Conservation (phyloP, 2,888 invertebrate species). For the Lobophora halterata region DNA sequence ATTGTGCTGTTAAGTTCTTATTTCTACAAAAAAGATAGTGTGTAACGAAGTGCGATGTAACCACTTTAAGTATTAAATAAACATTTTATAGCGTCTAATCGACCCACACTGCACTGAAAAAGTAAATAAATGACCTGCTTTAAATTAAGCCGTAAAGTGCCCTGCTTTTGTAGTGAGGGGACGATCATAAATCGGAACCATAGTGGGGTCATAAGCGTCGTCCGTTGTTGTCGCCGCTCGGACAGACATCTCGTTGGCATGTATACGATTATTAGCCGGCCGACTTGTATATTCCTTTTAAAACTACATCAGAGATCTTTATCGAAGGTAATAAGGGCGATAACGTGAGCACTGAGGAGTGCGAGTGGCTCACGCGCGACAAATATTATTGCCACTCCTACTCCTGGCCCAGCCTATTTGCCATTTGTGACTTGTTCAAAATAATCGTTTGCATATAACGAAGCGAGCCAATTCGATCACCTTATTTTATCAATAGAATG, state of each 20-base stretch:
- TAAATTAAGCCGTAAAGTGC: slow-evolving; percentile 73
- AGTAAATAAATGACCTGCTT: slow-evolving; percentile 50
- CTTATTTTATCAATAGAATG: slow-evolving; percentile 51
- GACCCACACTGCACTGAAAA: slow-evolving; percentile 27
- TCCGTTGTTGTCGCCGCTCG: slow-evolving; percentile 48
- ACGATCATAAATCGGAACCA: slow-evolving; percentile 64
- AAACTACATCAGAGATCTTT: slow-evolving; percentile 66
- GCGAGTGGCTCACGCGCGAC: slow-evolving; percentile 32
- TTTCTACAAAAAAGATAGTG: too few species aligned
- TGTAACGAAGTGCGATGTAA: too few species aligned
- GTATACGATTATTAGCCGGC: slow-evolving; percentile 67
- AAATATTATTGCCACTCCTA: slow-evolving; percentile 36
- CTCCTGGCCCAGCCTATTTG: slow-evolving; percentile 58
- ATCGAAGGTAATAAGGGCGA: slow-evolving; percentile 50
- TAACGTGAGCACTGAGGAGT: slow-evolving; percentile 44
- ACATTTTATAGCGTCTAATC: slow-evolving; percentile 20
- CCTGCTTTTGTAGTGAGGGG: slow-evolving; percentile 61
- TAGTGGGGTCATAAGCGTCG: slow-evolving; percentile 67
- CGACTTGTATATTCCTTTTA: slow-evolving; percentile 66
- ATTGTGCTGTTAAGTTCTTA: too few species aligned
- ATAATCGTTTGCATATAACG: slow-evolving; percentile 63
- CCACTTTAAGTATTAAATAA: too few species aligned
- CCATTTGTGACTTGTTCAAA: slow-evolving; percentile 61
- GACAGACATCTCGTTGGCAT: slow-evolving; percentile 59
- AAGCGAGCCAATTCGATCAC: slow-evolving; percentile 54